Base-by-base conservation (phyloP, 1,140 invertebrate genomes). In the Mamestra configurata region DNA sequence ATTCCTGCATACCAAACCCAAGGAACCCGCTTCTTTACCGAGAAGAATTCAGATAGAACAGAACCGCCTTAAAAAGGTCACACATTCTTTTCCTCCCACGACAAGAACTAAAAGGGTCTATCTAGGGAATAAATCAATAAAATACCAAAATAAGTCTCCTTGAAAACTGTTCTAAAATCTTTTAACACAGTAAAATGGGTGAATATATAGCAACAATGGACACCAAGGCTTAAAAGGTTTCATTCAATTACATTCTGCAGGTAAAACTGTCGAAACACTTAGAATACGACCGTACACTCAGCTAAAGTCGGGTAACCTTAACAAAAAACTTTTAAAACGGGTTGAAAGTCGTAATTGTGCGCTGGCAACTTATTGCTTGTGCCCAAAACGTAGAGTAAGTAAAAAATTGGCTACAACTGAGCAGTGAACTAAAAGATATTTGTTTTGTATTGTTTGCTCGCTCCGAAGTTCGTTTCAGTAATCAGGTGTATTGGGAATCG, bases 401-500 rank as follows among this genome's bases (percentile, higher is more conserved):
- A 57, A 76, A 76, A 77, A 77, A 46, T 64, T 64, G 57, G 57
- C 73, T 64, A 64, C 51, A 57, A 53, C 71, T 73, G 71, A 57
- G 40, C 53, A 55, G 18, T 18, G 57, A 64, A 77, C 55, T 64
- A 73, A 73, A 66, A 81, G 61, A 77, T 80, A 80, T 77, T 81
- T 78, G 79, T 80, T 66, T 81, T 71, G 75, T 81, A 83, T 77
- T 85, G 81, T 84, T 85, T 85, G 81, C 84, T 84, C 80, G 81
- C 80, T 77, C 22, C 79, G 22, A 81, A 85, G 59, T 86, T 73
- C 64, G 80, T 82, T 87, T 84, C 73, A 79, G 87, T 88, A 90
- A 90, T 90, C 85, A 86, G 88, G 84, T 89, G 85, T 87, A 84
- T 87, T 79, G 82, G 82, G 79, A 85, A 85, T 82, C 78, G 84